phyloP scores from a whole-genome alignment of 2,888 invertebrate genomes.

The Thera britannica region DNA sequence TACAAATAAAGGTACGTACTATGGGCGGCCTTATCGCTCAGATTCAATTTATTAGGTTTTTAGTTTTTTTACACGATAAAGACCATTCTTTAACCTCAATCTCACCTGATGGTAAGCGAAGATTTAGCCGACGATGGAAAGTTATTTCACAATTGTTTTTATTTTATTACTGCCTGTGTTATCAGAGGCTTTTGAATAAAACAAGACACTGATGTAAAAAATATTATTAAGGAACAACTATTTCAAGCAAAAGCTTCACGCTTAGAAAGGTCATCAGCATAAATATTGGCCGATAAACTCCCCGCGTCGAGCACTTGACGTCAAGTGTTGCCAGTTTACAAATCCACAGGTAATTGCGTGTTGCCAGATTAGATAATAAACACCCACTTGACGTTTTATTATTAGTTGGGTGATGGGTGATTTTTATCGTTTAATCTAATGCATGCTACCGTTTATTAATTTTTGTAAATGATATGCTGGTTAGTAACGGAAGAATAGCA shows the following conservation, averaged over 20 bases:
- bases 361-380: conserved; percentile 73
- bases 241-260: not conserved
- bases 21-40: no score
- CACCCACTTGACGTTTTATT: conserved; percentile 51
- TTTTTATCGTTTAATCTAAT: conserved; percentile 37
- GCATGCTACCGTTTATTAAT: conserved; percentile 72
- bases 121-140: no score
- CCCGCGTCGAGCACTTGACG: conserved; percentile 42
- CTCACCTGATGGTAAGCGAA: no score
- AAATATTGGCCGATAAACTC: conserved; percentile 42
- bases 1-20: no score
- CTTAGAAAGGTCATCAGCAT: conserved; percentile 35
- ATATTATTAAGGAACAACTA: not conserved
- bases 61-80: no score
- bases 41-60: no score
- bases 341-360: conserved; percentile 72
- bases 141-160: no score
- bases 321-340: conserved; percentile 59
- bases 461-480: conserved; percentile 43
- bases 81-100: no score
- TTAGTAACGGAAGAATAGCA: conserved; percentile 4
- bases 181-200: no score
- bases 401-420: conserved; percentile 51
- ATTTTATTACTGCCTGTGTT: no score
- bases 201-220: not conserved